phyloP scores from a whole-genome alignment of 2,113 vertebrate genomes.

The Embiotoca jacksoni region DNA sequence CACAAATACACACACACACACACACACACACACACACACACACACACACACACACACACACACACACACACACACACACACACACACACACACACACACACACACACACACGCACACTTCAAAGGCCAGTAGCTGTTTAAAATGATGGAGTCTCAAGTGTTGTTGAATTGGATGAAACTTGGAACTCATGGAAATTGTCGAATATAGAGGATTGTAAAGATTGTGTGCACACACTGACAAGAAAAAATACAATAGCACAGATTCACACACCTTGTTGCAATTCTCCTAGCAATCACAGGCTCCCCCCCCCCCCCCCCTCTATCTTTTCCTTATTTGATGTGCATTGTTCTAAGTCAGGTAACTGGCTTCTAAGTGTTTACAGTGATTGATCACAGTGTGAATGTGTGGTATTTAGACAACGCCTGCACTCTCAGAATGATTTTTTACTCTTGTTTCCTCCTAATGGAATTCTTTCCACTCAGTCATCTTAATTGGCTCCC shows the following conservation, averaged over 20 bases:
- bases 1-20: conserved; percentile 6
- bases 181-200: not conserved
- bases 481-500: conserved; percentile 62
- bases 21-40: not conserved
- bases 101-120: not conserved
- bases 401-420: conserved; percentile 66
- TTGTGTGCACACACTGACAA: conserved; percentile 2
- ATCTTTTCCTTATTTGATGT: conserved; percentile 25
- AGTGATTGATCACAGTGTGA: conserved; percentile 72
- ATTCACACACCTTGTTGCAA: not conserved
- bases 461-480: conserved; percentile 56
- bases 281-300: not conserved
- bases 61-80: too few relatives aligned
- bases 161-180: conserved; percentile 12
- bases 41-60: too few relatives aligned
- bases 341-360: conserved; percentile 58
- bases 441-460: conserved; percentile 37
- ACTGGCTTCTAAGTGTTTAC: conserved; percentile 45
- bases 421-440: conserved; percentile 41
- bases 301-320: not conserved
- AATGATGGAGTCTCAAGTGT: not conserved
- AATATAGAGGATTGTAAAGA: not conserved
- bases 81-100: too few relatives aligned
- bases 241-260: not conserved
- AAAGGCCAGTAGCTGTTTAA: conserved; percentile 7